Evolutionary conservation across 2,888 invertebrate genomes (phyloP).

Genomic region (Ectobius pallidus): DNA sequence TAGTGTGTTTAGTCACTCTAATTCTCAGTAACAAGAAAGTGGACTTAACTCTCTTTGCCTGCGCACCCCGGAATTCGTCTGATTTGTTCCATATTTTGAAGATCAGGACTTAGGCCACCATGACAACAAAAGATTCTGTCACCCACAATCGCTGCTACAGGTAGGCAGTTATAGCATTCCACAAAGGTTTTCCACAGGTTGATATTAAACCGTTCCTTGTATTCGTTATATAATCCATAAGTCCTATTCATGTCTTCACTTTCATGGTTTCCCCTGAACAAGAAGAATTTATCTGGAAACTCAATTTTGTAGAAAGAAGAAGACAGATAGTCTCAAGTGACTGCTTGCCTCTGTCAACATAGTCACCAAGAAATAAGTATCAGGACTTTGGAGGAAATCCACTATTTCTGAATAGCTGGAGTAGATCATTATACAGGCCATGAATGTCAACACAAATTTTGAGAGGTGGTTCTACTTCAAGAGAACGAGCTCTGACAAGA

Average conservation of each 20-base stretch:
- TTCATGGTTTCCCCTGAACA: constrained; percentile 91
- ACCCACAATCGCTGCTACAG: constrained; percentile 96
- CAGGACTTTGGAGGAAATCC: constrained; percentile 99
- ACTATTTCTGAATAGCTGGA: constrained; percentile 97
- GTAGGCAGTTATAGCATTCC: constrained; percentile 99
- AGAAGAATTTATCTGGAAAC: constrained; percentile 98
- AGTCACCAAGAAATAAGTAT: constrained; percentile 97
- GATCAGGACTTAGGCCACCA: constrained; percentile 86
- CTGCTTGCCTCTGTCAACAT: constrained; percentile 98
- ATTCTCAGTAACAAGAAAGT: too few species aligned
- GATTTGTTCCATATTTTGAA: constrained; percentile 98
- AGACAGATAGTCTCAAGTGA: constrained; percentile 98
- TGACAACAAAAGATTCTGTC: constrained; percentile 80
- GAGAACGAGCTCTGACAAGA: too few species aligned
- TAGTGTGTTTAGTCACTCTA: too few species aligned
- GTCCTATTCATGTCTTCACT: constrained; percentile 88
- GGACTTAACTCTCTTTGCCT: too few species aligned
- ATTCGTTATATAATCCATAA: constrained; percentile 89
- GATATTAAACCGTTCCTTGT: constrained; percentile 89
- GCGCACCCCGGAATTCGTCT: constrained; percentile 98
- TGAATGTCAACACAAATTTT: constrained; percentile 94
- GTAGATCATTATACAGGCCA: constrained; percentile 97
- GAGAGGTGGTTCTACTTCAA: too few species aligned
- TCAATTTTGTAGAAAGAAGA: constrained; percentile 98
- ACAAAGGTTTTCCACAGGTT: constrained; percentile 99